Conservation (phyloP, 37 sponge, comb jelly and placozoan genomes). For the Beroe forskalii region DNA sequence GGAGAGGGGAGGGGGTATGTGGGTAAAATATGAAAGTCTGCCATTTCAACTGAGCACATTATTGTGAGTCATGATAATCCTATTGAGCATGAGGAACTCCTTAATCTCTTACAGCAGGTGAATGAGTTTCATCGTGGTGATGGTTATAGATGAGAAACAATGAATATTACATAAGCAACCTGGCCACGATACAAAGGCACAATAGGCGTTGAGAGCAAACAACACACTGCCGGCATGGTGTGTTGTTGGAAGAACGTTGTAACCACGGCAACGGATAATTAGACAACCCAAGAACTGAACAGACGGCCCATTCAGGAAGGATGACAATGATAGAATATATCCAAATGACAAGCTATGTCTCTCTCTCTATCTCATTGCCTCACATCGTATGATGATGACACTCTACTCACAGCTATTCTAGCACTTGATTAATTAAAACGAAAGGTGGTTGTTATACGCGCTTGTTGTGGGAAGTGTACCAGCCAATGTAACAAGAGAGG, state of each 20-base stretch:
- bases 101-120: too few species aligned
- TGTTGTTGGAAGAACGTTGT: not conserved
- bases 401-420: not conserved
- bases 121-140: too few species aligned
- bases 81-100: too few species aligned
- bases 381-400: not conserved
- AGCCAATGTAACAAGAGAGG: too few species aligned
- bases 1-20: too few species aligned
- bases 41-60: too few species aligned
- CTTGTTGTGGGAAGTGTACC: not conserved
- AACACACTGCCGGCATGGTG: not conserved
- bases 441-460: not conserved
- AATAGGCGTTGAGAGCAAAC: too few species aligned
- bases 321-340: not conserved
- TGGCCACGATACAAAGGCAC: not conserved
- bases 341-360: not conserved
- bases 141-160: too few species aligned
- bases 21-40: too few species aligned
- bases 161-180: not conserved
- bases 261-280: not conserved
- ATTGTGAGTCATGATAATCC: too few species aligned
- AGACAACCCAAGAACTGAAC: too few species aligned
- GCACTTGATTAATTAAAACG: not conserved
- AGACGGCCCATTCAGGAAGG: not conserved
- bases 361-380: slow-evolving; percentile 6